These are phyloP conservation scores for Chrysolina oricalcia DNA, from an alignment of 2,888 invertebrate species.

Conservation along the genomic window DNA sequence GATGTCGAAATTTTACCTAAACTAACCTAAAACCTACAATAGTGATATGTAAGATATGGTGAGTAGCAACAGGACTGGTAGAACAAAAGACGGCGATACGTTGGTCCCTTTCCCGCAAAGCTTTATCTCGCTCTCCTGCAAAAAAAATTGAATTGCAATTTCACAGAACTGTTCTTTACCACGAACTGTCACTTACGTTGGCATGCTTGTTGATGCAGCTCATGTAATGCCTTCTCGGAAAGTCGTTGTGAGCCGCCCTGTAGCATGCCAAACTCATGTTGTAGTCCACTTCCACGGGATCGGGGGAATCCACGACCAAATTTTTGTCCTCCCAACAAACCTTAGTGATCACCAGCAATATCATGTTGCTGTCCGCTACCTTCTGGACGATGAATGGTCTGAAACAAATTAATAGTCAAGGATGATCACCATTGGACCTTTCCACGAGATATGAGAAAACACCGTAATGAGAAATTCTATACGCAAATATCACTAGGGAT, in stretches of 20 bases:
- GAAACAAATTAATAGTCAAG: constrained; percentile 32
- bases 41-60: constrained; percentile 41
- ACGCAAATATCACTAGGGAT: no score
- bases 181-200: constrained; percentile 75
- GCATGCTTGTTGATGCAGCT: constrained; percentile 86
- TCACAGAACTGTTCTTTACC: not conserved
- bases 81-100: constrained; percentile 53
- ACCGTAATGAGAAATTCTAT: no score
- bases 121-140: constrained; percentile 80
- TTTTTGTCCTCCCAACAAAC: constrained; percentile 72
- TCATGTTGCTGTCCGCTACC: constrained; percentile 86
- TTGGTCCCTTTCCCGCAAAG: constrained; percentile 76
- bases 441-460: no score
- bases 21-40: constrained; percentile 33
- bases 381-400: constrained; percentile 84
- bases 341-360: constrained; percentile 84
- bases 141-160: constrained; percentile 52
- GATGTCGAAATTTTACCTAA: constrained; percentile 44
- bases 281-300: constrained; percentile 66
- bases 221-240: constrained; percentile 80
- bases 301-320: constrained; percentile 59
- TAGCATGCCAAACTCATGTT: constrained; percentile 72
- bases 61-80: constrained; percentile 40
- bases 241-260: constrained; percentile 70
- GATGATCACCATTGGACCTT: not conserved